Base-by-base conservation (phyloP, 2,888 invertebrate species). In the Hypolimnas misippus region DNA sequence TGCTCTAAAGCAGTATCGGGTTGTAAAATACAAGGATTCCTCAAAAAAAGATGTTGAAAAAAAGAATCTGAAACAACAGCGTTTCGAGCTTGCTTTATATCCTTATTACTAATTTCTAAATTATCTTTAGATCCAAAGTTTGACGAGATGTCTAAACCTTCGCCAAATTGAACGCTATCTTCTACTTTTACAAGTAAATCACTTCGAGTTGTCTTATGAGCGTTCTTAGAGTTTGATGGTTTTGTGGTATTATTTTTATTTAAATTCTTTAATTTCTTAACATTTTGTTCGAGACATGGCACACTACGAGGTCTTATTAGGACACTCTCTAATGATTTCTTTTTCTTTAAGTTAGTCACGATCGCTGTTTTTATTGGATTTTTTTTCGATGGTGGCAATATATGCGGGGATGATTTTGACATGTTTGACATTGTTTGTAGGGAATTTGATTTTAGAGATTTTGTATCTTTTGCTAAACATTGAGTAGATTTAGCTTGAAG, bases 41-140 rank as follows among this genome's bases (percentile, higher is more conserved):
- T 86, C 35, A 96, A 81, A 73, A 96, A 94, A 17, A 96, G 89
- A 81, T 95, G 94, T 80, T 95, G 95, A 72, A 96, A 96, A 76
- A 96, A 96, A 0, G 93, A 92, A 76, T 95, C 93, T 0, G 94
- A 93, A 64, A 94, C 86, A 29, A 95, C 87, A 3, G 92, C 89
- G 70, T 94, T 93, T 66, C 93, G 94, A 57, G 93, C 94, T 68
- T 88, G 86, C 71, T 90, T 92, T 21, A 94, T 92, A 62, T 94
- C 93, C 62, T 93, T 93, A 68, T 68, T 79, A 35, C 75, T 78
- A 53, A 68, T 70, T 53, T 73, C 68, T 21, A 84, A 69, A 65
- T 81, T 77, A 70, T 86, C 84, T 70, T 66, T 75, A 3, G 81
- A 82, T 67, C 81, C 74, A 79, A 84, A 71, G 74, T 88, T 76